Evolutionary conservation across 2,797 vertebrate species (phyloP).

Genomic region (Allobates femoralis): DNA sequence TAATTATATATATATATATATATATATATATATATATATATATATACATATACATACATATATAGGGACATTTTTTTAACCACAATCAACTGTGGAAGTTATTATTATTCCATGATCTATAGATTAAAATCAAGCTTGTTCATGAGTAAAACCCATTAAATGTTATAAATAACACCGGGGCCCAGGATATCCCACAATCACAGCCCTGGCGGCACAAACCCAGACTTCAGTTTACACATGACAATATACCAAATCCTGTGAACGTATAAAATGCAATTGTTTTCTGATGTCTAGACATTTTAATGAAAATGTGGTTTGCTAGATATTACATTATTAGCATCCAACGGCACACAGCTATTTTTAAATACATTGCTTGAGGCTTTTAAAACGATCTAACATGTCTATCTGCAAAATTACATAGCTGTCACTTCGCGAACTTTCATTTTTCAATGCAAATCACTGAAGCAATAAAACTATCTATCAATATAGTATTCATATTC

Average conservation of each 20-base stretch:
- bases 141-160: too few relatives aligned
- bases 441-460: constrained; percentile 11
- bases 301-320: not conserved
- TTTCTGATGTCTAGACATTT: not conserved
- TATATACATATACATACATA: too few relatives aligned
- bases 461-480: not conserved
- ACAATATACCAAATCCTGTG: not conserved
- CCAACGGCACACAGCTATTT: constrained; percentile 10
- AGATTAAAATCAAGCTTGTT: too few relatives aligned
- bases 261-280: not conserved
- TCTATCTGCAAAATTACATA: constrained; percentile 32
- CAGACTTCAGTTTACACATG: not conserved
- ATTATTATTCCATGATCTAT: too few relatives aligned
- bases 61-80: too few relatives aligned
- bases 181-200: too few relatives aligned
- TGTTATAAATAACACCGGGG: too few relatives aligned
- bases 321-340: constrained; percentile 1
- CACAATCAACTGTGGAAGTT: too few relatives aligned
- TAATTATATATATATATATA: too few relatives aligned
- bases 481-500: constrained; percentile 17
- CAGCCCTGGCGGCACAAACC: not conserved
- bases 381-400: constrained; percentile 8
- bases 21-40: too few relatives aligned
- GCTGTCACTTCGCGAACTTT: constrained; percentile 23
- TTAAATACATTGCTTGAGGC: constrained; percentile 13